A percentile compares a stretch with the other conserved stretches of the same genome.
Evolutionary conservation across 2,113 vertebrate genomes (phyloP).

Genomic region (Tinamus guttatus): DNA sequence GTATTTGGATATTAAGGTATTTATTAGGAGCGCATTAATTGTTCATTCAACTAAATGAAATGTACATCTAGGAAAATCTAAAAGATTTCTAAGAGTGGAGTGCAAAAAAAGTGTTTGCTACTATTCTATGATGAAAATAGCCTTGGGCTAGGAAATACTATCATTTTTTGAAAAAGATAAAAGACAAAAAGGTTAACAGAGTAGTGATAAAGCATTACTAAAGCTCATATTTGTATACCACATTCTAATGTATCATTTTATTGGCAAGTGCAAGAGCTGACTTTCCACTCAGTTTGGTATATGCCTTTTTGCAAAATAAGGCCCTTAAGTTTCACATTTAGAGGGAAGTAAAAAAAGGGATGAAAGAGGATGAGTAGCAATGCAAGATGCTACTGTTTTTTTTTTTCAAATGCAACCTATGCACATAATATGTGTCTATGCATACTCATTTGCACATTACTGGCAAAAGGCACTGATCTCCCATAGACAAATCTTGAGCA

Average conservation of each 20-base stretch:
- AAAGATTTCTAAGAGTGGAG: neutral
- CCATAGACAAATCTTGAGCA: neutral
- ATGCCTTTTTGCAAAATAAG: neutral
- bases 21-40: slow-evolving; percentile 17
- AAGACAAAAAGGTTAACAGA: neutral
- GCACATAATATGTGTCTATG: accelerated
- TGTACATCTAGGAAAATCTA: neutral
- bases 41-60: slow-evolving; percentile 41
- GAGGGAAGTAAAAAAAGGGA: neutral
- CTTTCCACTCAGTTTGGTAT: neutral
- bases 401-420: neutral
- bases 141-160: neutral
- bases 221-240: neutral
- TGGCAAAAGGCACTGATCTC: neutral
- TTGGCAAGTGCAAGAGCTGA: neutral
- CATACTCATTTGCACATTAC: neutral
- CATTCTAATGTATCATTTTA: neutral
- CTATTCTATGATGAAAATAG: neutral
- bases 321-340: neutral
- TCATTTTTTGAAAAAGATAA: too few relatives aligned
- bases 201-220: neutral
- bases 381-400: neutral
- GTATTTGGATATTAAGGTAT: neutral
- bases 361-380: neutral
- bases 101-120: neutral